These are phyloP conservation scores for Poecilia picta DNA, from an alignment of 2,797 vertebrate species.

Conservation along the genomic window DNA sequence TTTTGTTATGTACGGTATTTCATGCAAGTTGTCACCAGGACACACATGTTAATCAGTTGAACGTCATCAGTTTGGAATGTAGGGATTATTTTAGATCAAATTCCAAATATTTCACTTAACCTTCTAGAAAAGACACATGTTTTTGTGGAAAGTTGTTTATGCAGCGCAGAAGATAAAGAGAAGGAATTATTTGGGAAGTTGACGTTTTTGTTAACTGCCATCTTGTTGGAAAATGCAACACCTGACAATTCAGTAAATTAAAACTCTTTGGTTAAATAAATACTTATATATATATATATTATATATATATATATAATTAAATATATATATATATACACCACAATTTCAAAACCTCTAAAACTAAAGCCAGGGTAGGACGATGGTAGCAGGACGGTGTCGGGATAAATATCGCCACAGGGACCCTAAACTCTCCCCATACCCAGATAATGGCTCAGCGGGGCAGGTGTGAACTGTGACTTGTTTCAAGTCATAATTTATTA, in stretches of 20 bases:
- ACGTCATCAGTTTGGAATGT: neutral
- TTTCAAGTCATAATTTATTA: slow-evolving; percentile 53
- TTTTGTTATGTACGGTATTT: slow-evolving; percentile 1
- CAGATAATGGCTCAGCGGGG: slow-evolving; percentile 30
- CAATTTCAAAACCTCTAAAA: neutral
- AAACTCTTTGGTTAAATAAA: neutral
- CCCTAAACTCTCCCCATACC: slow-evolving; percentile 19
- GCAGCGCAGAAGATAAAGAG: neutral
- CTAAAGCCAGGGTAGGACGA: neutral
- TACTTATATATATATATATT: neutral
- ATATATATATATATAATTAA: neutral
- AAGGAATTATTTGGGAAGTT: slow-evolving; percentile 11
- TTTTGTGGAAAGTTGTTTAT: slow-evolving; percentile 15
- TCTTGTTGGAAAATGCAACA: neutral
- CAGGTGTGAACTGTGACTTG: slow-evolving; percentile 34
- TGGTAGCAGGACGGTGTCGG: neutral
- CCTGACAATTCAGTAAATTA: neutral
- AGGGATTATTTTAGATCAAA: slow-evolving; percentile 1
- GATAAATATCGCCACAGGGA: slow-evolving; percentile 35
- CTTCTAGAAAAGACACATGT: neutral
- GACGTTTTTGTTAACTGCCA: slow-evolving; percentile 3
- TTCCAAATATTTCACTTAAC: slow-evolving; percentile 2
- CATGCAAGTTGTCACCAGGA: neutral
- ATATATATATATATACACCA: neutral
- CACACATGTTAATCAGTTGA: neutral